Base-by-base conservation (phyloP, 2,113 vertebrate species). In the Seriola rivoliana region DNA sequence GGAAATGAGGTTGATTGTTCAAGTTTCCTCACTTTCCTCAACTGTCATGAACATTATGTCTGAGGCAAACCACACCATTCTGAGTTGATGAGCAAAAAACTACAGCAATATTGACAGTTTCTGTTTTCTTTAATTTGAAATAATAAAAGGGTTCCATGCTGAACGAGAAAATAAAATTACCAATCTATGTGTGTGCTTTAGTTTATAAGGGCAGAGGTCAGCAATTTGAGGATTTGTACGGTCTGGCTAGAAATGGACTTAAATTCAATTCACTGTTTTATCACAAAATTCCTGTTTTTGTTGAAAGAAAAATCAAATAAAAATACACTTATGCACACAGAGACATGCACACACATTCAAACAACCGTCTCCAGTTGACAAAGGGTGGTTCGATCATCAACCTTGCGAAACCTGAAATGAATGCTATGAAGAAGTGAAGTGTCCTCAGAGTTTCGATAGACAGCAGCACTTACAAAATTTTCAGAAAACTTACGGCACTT, bases 1-100 rank as follows among this genome's bases (percentile, higher is more conserved):
- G 46, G 82, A 83, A 82, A 91, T 89, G 52, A 86, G 71, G 65
- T 82, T 74, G 85, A 76, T 74, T 89, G 69, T 82, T 76, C 6
- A 40, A 52, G 23, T 71, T 71, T 69, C 42, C 65, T 62, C 7
- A 62, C 72, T 69, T n/a, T 40, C 57, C 10, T 54, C 25, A 69
- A 38, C 9, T 52, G 38, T 65, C 42, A 44, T 59, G 8, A 23
- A 65, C 52, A 59, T 66, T 40, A 80, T 48, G 55, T 40, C 2
- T 55, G n/a, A 69, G 42, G 23, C 6, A 48, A 76, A 57, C 8
- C 34, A 40, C 63, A 63, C 21, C 5, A 36, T 4, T 48, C 10
- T 25, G 32, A 29, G n/a, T 6, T 42, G 25, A 16, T 38, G 13
- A 67, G 42, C 21, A 23, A 29, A 60, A 19, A 25, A 21, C 25